Base-by-base conservation (phyloP, 2,113 vertebrate genomes). In the Cyprichromis sp. region DNA sequence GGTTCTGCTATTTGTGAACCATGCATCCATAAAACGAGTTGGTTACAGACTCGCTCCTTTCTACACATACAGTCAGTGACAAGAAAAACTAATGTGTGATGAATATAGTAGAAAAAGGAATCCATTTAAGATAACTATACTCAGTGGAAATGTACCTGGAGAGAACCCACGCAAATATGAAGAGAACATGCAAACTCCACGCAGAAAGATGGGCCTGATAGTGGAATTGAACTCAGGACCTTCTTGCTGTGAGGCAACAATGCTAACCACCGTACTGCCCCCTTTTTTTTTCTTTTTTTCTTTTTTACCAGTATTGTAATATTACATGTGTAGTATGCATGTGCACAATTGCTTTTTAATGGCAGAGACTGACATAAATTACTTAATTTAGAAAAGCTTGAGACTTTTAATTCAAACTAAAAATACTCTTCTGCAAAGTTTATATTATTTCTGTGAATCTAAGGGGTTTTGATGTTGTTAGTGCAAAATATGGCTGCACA, bases 1-100 rank as follows among this genome's bases (percentile, higher is more conserved):
- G 16, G 17, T 47, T 54, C n/a, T 78, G 71, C 57, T 36, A 88
- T 88, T 91, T 87, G 76, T 87, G 55, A 91, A 86, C 78, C n/a
- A 55, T 29, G 54, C 40, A 88, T 78, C 53, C 85, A 85, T 83
- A 86, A 86, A 92, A 85, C 78, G 5, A 86, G 59, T 82, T 84
- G 68, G 79, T 84, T 80, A 81, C 79, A 80, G 66, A 78, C n/a
- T 54, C 13, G 1, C 57, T 88, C 52, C 71, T 76, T 45, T 86
- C 26, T 8, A 21, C 86, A 86, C 11, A 47, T 47, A 47, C 19
- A 63, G 57, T 52, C 80, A 83, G 12, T 19, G n/a, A 55, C 12
- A 6, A 24, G n/a, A 86, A 59, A 71, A 81, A 85, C 17, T 3
- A 38, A 86, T 24, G 11, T 19, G 71, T n/a, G n/a, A 83, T n/a